A percentile compares a stretch with the other conserved stretches of the same genome.
These are phyloP conservation scores for Drosophila repleta DNA, from an alignment of 1,140 invertebrate species.

Conservation along the genomic window DNA sequence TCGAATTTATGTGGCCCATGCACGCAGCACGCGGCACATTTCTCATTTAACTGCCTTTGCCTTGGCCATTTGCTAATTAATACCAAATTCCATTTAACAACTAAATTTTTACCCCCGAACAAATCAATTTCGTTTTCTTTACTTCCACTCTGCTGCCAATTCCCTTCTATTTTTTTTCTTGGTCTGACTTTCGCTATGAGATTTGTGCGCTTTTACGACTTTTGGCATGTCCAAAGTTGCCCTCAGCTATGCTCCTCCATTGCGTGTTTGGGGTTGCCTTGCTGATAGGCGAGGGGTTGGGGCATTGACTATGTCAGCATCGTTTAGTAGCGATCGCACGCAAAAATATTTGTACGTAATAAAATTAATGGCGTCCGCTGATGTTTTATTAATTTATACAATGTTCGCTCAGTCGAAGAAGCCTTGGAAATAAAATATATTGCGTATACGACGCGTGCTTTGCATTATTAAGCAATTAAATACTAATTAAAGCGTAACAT, in stretches of 20 bases:
- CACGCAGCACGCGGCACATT: constrained; percentile 72
- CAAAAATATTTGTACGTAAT: constrained; percentile 80
- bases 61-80: constrained; percentile 80
- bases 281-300: background rate
- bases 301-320: constrained; percentile 42
- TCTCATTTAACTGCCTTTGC: constrained; percentile 79
- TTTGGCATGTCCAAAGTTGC: constrained; percentile 60
- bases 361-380: constrained; percentile 75
- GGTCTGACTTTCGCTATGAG: constrained; percentile 65
- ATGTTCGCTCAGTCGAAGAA: constrained; percentile 22
- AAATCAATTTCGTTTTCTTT: constrained; percentile 76
- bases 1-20: constrained; percentile 63
- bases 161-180: constrained; percentile 40
- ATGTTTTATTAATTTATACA: constrained; percentile 82
- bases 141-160: constrained; percentile 48
- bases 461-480: constrained; percentile 82
- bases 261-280: constrained; percentile 46
- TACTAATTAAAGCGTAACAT: constrained; percentile 80
- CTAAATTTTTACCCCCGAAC: constrained; percentile 62
- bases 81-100: constrained; percentile 76
- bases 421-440: constrained; percentile 73
- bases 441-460: constrained; percentile 71
- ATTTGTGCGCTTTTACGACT: constrained; percentile 79
- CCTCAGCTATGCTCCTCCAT: constrained; percentile 22
- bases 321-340: constrained; percentile 72